A percentile compares a stretch with the other conserved stretches of the same genome.
Conservation (phyloP, 2,797 vertebrate species). For the Rhadinocentrus ornatus region DNA sequence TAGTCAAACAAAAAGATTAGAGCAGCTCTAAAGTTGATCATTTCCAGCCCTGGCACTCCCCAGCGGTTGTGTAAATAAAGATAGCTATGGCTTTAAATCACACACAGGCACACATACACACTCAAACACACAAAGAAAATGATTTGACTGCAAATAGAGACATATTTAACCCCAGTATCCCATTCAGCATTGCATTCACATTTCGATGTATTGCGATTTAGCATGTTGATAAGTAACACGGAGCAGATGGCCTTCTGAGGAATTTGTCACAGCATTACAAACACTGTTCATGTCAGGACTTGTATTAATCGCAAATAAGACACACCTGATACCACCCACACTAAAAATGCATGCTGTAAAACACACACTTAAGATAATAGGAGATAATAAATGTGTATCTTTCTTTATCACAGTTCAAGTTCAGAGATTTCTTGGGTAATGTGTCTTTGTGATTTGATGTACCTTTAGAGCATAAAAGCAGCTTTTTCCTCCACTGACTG, state of each 20-base stretch:
- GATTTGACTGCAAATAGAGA: neutral
- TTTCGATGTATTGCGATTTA: neutral
- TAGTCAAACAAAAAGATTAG: neutral
- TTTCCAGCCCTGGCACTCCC: neutral
- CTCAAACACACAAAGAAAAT: neutral
- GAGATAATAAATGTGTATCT: neutral
- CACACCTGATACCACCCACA: slow-evolving; percentile 3
- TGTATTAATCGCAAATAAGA: neutral
- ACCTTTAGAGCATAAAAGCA: neutral
- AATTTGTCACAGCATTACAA: neutral
- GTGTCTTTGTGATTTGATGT: neutral
- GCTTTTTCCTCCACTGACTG: slow-evolving; percentile 19
- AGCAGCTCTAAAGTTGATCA: neutral
- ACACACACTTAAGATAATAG: neutral
- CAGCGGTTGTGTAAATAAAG: neutral
- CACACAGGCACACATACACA: neutral
- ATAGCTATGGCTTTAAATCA: neutral
- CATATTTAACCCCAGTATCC: neutral
- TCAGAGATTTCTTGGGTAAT: neutral
- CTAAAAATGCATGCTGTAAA: neutral
- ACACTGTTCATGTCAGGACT: slow-evolving; percentile 1
- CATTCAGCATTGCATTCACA: neutral
- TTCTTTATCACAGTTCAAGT: neutral
- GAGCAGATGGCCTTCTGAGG: neutral
- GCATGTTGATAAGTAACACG: neutral